Evolutionary conservation across 2,113 vertebrate species (phyloP), one percentile per base, ranked within the genome.

Genomic region (Poicephalus gulielmi): DNA sequence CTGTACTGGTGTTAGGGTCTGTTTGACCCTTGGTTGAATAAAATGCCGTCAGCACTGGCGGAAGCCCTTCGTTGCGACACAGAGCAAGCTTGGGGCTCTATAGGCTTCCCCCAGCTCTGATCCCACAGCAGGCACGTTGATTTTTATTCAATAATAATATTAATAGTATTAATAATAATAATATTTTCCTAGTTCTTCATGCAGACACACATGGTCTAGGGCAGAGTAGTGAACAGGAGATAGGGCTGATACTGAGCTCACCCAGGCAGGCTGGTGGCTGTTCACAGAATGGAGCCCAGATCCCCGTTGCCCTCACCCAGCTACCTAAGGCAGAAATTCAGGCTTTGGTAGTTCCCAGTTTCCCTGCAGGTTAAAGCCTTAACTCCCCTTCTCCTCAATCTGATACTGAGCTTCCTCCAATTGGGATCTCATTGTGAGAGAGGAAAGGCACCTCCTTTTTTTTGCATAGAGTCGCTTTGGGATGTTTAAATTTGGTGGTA

Each of bases 401-500:
- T 1, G 37, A 31, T 46, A 30, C 8, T 60, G 1, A 37, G 80
- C 52, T 93, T 93, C 60, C 35, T 88, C 35, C 71, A 37, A 22
- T 14, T 83, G 85, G 77, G 28, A 86, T 89, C 80, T 41, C 57
- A 52, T 41, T 19, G 62, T 15, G 77, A 84, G 69, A 88, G 64
- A 90, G 80, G 86, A 94, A 95, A 94, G 57, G 35, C 31, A 0
- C 20, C 35, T 74, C 25, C 5, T 37, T 52, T 77, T 62, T 35
- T n/a, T 57, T 6, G 20, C 30, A 18, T n/a, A 12, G 25, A 71
- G 35, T 84, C 1, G 0, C 68, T 94, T 91, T 73, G 90, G 71
- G 88, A 95, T 96, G 95, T 97, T 95, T 94, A 94, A 96, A 94
- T 92, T 94, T 91, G 83, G 91, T 96, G 88, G 88, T 73, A 94